phyloP scores from a whole-genome alignment of 2,888 invertebrate genomes.

The Dolomedes plantarius region DNA sequence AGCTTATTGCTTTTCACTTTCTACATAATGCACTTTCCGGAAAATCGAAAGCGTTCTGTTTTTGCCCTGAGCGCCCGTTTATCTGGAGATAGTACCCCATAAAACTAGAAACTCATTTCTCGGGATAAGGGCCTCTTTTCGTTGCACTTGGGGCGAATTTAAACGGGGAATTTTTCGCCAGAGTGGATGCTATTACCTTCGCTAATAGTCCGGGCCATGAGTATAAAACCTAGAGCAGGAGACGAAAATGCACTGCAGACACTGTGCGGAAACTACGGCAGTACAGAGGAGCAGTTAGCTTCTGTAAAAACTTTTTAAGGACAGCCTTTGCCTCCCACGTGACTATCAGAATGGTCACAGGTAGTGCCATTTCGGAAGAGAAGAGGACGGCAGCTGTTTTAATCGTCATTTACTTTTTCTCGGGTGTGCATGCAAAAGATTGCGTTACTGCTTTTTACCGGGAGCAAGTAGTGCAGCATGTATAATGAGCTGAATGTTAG shows the following conservation, averaged over 20 bases:
- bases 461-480: too few species aligned
- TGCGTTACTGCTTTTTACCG: too few species aligned
- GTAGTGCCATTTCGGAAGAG: too few species aligned
- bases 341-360: too few species aligned
- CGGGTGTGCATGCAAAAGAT: too few species aligned
- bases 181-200: slow-evolving; percentile 45
- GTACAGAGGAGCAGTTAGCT: too few species aligned
- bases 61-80: slow-evolving; percentile 15
- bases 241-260: neutral
- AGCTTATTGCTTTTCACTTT: neutral
- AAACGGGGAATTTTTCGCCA: slow-evolving; percentile 56
- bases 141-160: slow-evolving; percentile 37
- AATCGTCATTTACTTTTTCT: too few species aligned
- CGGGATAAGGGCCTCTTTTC: slow-evolving; percentile 6
- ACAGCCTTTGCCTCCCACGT: too few species aligned
- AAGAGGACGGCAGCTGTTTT: too few species aligned
- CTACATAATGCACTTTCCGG: neutral
- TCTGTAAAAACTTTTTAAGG: too few species aligned
- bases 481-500: too few species aligned
- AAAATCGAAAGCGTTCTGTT: neutral
- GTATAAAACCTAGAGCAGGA: neutral
- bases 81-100: slow-evolving; percentile 56
- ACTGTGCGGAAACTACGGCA: too few species aligned
- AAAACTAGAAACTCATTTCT: slow-evolving; percentile 35
- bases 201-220: neutral